Percentiles rank a stretch among this genome's conserved stretches.
Conservation (phyloP, 2,113 vertebrate species). For the Passer montanus region DNA sequence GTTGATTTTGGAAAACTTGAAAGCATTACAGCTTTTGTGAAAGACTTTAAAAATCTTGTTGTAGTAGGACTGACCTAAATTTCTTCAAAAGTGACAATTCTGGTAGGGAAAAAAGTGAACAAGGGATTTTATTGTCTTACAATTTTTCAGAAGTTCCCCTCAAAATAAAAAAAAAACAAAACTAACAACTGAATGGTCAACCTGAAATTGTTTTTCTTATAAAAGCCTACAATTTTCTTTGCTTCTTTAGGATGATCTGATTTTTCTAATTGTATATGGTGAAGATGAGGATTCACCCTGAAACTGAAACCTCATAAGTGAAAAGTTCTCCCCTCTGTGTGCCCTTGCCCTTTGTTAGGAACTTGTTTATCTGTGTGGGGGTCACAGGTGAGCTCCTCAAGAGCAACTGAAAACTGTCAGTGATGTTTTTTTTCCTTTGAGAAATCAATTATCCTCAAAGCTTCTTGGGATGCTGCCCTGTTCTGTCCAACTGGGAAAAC, state of each 20-base stretch:
- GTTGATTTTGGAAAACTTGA: background rate
- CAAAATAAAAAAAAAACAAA: rapidly evolving
- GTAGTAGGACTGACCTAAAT: background rate
- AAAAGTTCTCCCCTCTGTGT: background rate
- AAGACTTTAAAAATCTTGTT: background rate
- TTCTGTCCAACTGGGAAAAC: constrained; percentile 7
- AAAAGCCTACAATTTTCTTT: background rate
- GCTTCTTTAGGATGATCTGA: background rate
- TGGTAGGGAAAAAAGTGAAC: background rate
- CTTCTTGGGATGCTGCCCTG: background rate
- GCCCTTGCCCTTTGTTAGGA: background rate
- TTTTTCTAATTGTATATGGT: background rate
- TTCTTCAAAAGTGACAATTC: background rate
- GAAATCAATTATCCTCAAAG: constrained; percentile 19
- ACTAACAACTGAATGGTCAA: background rate
- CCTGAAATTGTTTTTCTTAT: background rate
- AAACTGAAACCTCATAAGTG: background rate
- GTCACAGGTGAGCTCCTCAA: background rate
- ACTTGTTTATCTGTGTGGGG: background rate
- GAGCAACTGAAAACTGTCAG: background rate
- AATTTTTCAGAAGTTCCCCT: background rate
- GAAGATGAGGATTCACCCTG: background rate
- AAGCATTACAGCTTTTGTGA: background rate
- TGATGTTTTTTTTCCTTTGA: constrained; percentile 15
- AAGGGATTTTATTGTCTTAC: background rate